Conservation (phyloP, 2,797 vertebrate genomes). For the Phataginus tricuspis region DNA sequence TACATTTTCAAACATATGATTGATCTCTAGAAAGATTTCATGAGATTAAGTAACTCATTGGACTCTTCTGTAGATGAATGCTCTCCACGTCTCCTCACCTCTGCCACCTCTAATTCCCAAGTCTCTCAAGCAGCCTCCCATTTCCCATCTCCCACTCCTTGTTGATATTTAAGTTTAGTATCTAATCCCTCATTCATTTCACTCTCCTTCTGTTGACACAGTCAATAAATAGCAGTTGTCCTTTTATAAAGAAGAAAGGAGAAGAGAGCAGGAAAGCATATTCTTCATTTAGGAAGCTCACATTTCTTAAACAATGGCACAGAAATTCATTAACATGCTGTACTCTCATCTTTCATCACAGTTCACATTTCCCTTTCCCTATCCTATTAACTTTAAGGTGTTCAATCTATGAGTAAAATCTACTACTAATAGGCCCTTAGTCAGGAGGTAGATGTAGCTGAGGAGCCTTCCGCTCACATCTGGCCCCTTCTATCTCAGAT, state of each 20-base stretch:
- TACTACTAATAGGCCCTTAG: neutral
- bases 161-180: neutral
- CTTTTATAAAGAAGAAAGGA: neutral
- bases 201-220: neutral
- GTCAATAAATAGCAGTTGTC: slow-evolving; percentile 1
- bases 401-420: neutral
- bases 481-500: neutral
- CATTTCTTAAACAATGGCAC: neutral
- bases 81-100: neutral
- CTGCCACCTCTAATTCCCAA: neutral
- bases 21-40: neutral
- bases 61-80: neutral
- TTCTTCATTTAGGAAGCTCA: neutral
- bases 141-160: neutral
- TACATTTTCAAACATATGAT: neutral
- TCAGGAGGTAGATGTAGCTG: neutral
- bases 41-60: neutral
- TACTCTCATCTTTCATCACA: neutral
- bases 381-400: neutral
- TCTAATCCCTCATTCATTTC: neutral
- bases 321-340: neutral
- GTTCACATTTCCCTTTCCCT: neutral
- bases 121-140: neutral
- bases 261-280: neutral
- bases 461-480: neutral